Percentiles rank a stretch among this genome's conserved stretches.
Conservation (phyloP, 1,140 invertebrate species). For the Meloidogyne chitwoodi region DNA sequence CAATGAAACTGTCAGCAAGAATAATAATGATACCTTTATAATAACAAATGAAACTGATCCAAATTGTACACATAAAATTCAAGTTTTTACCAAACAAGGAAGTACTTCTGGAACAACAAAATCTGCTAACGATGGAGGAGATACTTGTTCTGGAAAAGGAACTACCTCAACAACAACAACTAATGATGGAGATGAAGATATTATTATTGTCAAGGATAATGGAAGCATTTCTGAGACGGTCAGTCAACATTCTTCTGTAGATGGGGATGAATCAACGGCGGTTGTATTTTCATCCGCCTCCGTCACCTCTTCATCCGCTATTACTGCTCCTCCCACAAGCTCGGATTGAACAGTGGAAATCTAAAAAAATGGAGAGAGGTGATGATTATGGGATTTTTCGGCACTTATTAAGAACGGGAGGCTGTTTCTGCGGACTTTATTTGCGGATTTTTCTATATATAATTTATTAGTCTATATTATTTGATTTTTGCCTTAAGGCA, state of each 20-base stretch:
- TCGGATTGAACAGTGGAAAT: background rate
- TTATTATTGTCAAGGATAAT: background rate
- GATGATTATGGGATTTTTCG: background rate
- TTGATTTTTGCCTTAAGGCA: too few species aligned
- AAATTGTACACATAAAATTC: slow-evolving; percentile 29
- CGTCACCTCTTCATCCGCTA: background rate
- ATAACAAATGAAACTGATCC: slow-evolving; percentile 27
- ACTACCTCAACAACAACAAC: background rate
- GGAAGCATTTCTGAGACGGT: slow-evolving; percentile 26
- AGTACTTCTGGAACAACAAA: background rate
- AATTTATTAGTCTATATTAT: too few species aligned
- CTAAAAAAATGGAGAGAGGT: background rate
- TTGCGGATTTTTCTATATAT: too few species aligned
- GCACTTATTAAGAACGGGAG: too few species aligned
- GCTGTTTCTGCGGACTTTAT: too few species aligned
- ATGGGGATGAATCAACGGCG: slow-evolving; percentile 3
- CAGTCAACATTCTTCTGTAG: slow-evolving; percentile 14
- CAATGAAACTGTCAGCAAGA: background rate
- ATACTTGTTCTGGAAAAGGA: background rate
- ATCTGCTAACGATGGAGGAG: background rate
- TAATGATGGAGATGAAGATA: slow-evolving; percentile 5
- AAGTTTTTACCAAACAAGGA: slow-evolving; percentile 15
- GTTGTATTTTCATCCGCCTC: background rate
- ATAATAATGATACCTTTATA: slow-evolving; percentile 17
- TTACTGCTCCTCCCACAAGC: background rate